A percentile compares a stretch with the other conserved stretches of the same genome.
Conservation (phyloP, 2,888 invertebrate species). For the Orthosia cruda region DNA sequence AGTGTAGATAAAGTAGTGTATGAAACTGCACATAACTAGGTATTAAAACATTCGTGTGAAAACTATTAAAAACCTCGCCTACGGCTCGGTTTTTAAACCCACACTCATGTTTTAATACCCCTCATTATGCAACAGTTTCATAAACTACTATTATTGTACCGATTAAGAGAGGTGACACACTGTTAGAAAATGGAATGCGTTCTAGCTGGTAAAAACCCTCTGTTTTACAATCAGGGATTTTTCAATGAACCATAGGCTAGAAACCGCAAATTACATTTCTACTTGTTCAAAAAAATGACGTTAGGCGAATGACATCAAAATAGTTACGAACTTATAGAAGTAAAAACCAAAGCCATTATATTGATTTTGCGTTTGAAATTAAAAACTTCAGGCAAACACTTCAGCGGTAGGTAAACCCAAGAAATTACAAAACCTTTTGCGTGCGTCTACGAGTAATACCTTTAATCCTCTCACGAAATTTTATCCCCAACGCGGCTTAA, state of each 20-base stretch:
- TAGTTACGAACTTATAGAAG: not conserved
- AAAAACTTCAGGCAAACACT: not conserved
- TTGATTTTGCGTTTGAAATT: not conserved
- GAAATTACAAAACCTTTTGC: conserved; percentile 45
- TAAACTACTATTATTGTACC: too few species aligned
- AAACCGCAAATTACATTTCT: not conserved
- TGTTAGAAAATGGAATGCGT: not conserved
- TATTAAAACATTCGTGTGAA: too few species aligned
- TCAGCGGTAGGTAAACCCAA: conserved; percentile 1
- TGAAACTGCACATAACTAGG: too few species aligned
- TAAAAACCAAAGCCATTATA: not conserved
- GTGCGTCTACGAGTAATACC: conserved; percentile 30
- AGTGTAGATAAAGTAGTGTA: too few species aligned
- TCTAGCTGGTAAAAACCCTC: not conserved
- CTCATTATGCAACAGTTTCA: too few species aligned
- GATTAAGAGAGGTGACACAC: conserved; percentile 36
- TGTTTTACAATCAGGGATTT: not conserved
- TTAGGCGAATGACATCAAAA: not conserved
- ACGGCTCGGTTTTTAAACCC: too few species aligned
- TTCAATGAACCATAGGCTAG: not conserved
- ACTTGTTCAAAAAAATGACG: not conserved
- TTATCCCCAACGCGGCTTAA: conserved; percentile 48
- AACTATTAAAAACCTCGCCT: too few species aligned
- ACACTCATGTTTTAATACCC: too few species aligned
- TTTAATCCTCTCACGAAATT: conserved; percentile 52